A percentile compares a stretch with the other conserved stretches of the same genome.
These are phyloP conservation scores for Epirrhoe alternata DNA, from an alignment of 2,888 invertebrate species.

Conservation along the genomic window DNA sequence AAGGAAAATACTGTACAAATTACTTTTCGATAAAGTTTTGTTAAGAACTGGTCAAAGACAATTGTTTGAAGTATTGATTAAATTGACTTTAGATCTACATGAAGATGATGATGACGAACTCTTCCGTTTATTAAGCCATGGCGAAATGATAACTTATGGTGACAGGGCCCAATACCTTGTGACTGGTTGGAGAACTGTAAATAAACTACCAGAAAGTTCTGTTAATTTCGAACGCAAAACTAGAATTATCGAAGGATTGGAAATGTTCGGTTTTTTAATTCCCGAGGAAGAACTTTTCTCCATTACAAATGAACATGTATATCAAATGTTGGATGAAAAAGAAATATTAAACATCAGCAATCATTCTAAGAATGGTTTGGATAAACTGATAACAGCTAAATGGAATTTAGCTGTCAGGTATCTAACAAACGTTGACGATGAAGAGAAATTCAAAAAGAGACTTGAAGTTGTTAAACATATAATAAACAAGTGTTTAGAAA, in stretches of 20 bases:
- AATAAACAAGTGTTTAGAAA: constrained; percentile 25
- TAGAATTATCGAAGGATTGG: constrained; percentile 18
- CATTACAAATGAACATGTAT: constrained; percentile 27
- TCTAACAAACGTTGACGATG: constrained; percentile 23
- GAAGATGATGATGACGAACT: constrained; percentile 60
- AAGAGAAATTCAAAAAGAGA: constrained; percentile 24
- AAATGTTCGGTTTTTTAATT: constrained; percentile 5
- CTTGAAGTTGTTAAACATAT: constrained; percentile 18
- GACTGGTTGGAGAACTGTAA: constrained; percentile 27
- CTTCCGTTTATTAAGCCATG: constrained; percentile 45
- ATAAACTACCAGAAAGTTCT: constrained; percentile 25
- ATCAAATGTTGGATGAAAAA: constrained; percentile 25
- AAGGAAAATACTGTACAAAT: constrained; percentile 56
- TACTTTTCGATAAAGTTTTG: constrained; percentile 51
- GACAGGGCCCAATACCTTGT: constrained; percentile 36
- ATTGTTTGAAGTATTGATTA: constrained; percentile 56
- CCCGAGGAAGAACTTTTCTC: constrained; percentile 20
- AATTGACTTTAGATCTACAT: constrained; percentile 52
- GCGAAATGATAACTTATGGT: constrained; percentile 8
- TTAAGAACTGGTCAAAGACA: constrained; percentile 32
- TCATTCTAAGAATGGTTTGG: neutral
- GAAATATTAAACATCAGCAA: constrained; percentile 18
- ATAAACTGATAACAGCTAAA: constrained; percentile 22
- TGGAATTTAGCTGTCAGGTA: constrained; percentile 27
- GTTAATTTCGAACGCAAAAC: constrained; percentile 20